Percentiles rank a stretch among this genome's conserved stretches.
Conservation (phyloP, 53 echinoderm and acorn worm genomes). For the Astropecten irregularis region DNA sequence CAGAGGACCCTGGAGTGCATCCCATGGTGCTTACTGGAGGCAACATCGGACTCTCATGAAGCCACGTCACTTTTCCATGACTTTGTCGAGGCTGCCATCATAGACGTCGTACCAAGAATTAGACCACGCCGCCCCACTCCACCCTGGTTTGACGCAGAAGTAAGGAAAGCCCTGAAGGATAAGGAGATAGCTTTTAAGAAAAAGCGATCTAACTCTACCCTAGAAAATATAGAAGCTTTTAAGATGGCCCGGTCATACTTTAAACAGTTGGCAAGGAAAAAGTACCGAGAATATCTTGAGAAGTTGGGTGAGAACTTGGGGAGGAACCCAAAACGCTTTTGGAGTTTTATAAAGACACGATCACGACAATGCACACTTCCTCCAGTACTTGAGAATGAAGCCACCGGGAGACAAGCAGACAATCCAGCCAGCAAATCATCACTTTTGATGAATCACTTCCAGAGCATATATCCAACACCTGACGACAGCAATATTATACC, state of each 20-base stretch:
- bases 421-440: conserved; percentile 3
- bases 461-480: background rate
- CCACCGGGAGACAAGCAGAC: background rate
- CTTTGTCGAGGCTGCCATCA: conserved; percentile 35
- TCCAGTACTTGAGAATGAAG: background rate
- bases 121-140: conserved; percentile 14
- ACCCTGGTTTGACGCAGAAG: conserved; percentile 5
- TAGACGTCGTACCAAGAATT: background rate
- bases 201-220: background rate
- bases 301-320: background rate
- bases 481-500: background rate
- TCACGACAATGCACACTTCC: background rate
- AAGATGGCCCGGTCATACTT: conserved; percentile 1
- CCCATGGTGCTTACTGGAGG: conserved; percentile 25
- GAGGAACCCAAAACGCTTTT: background rate
- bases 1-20: conserved; percentile 5
- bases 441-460: conserved; percentile 3
- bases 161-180: conserved; percentile 1
- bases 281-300: background rate
- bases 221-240: background rate
- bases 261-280: conserved; percentile 5
- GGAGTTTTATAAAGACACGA: conserved; percentile 6
- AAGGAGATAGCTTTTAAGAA: background rate
- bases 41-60: background rate
- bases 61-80: conserved; percentile 25